These are phyloP conservation scores for Urophycis tenuis DNA, from an alignment of 2,797 vertebrate genomes.

Conservation along the genomic window DNA sequence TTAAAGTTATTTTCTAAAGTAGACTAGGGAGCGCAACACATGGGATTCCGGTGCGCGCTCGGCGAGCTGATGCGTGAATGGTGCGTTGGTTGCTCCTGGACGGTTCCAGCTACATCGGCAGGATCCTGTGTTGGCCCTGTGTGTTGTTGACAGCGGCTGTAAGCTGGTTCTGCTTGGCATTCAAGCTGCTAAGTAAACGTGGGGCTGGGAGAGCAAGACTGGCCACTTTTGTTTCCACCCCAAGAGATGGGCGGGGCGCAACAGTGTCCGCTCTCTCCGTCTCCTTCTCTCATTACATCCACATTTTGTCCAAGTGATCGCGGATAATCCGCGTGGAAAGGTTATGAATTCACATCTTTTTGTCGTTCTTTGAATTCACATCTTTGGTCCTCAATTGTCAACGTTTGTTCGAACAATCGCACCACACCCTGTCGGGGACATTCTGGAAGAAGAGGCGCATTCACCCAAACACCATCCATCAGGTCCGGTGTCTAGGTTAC, in stretches of 20 bases:
- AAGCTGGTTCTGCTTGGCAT: conserved; percentile 11
- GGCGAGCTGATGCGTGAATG: neutral
- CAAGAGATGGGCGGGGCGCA: conserved; percentile 47
- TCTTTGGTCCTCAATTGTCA: neutral
- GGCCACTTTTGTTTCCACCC: conserved; percentile 16
- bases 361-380: no score
- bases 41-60: conserved; percentile 35
- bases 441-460: neutral
- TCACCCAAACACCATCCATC: conserved; percentile 37
- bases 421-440: conserved; percentile 36
- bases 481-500: conserved; percentile 19
- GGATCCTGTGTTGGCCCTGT: conserved; percentile 18
- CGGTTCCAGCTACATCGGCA: neutral
- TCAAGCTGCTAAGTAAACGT: neutral
- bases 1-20: neutral
- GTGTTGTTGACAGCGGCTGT: conserved; percentile 44
- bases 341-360: neutral
- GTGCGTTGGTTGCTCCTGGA: neutral
- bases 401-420: neutral
- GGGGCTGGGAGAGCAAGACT: conserved; percentile 5
- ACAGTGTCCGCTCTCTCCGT: neutral
- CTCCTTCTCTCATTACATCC: neutral
- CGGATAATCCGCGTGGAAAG: no score
- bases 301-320: no score
- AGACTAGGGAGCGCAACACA: conserved; percentile 24